These are phyloP conservation scores for Cotesia chilonis DNA, from an alignment of 1,140 invertebrate genomes.

Conservation along the genomic window DNA sequence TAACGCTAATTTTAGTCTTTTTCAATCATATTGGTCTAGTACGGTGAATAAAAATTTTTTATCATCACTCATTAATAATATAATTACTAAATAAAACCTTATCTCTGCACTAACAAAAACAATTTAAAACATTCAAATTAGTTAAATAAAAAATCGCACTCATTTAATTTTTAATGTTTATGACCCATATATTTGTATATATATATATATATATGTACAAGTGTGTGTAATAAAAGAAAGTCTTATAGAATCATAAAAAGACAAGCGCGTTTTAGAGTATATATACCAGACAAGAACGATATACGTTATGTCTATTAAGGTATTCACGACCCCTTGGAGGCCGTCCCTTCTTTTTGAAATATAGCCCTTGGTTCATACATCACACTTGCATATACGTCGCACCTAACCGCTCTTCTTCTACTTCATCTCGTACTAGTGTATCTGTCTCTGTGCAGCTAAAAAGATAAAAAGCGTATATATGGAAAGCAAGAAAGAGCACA, in stretches of 20 bases:
- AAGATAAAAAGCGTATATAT: background rate
- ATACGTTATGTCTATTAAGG: constrained; percentile 61
- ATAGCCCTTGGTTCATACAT: constrained; percentile 44
- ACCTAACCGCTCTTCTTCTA: background rate
- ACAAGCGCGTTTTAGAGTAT: constrained; percentile 40
- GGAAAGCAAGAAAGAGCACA: background rate
- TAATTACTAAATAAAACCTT: too few species aligned
- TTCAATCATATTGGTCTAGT: too few species aligned
- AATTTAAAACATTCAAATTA: too few species aligned
- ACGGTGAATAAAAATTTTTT: too few species aligned
- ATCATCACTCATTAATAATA: too few species aligned
- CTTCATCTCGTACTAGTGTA: constrained; percentile 1
- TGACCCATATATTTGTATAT: background rate
- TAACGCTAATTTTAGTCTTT: too few species aligned
- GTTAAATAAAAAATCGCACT: too few species aligned
- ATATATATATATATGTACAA: too few species aligned
- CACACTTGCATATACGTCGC: constrained; percentile 22
- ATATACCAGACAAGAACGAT: constrained; percentile 9
- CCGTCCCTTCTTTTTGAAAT: constrained; percentile 56
- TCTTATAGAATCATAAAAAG: constrained; percentile 13
- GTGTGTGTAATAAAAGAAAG: constrained; percentile 3
- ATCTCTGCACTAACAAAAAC: too few species aligned
- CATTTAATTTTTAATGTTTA: too few species aligned
- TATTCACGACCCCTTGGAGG: constrained; percentile 61
- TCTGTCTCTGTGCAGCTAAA: background rate